Percentiles rank a stretch among this genome's conserved stretches.
Conservation (phyloP, 2,113 vertebrate species). For the Pipra filicauda region DNA sequence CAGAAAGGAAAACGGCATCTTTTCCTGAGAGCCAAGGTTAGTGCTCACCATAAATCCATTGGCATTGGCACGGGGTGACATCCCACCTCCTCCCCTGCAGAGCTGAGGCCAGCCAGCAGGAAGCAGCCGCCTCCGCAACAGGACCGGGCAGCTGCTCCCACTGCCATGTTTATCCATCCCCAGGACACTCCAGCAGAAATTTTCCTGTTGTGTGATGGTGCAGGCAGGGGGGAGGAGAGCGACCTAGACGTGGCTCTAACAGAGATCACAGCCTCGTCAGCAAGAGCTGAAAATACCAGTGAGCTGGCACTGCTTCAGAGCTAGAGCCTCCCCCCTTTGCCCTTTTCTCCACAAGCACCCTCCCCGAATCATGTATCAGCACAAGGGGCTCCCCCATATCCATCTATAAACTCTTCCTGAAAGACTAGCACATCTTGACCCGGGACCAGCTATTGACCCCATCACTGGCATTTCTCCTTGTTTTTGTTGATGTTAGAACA, state of each 20-base stretch:
- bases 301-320: not conserved
- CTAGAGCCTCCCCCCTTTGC: accelerated
- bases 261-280: not conserved
- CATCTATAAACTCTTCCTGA: not conserved
- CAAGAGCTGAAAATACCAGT: not conserved
- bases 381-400: not conserved
- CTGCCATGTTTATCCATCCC: not conserved
- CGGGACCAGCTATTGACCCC: not conserved
- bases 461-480: not conserved
- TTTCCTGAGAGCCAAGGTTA: not conserved
- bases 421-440: not conserved
- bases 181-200: not conserved
- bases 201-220: not conserved
- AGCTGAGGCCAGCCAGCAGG: not conserved
- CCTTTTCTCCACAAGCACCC: not conserved
- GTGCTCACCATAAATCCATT: not conserved
- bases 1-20: not conserved
- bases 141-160: not conserved
- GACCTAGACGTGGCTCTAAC: not conserved
- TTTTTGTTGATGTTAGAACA: not conserved
- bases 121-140: accelerated
- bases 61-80: not conserved
- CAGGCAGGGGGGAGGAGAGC: not conserved
- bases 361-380: not conserved
- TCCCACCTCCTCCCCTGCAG: accelerated